Evolutionary conservation across 1,140 invertebrate genomes (phyloP), one percentile per base, ranked within the genome.

Genomic region (Drosophila sulfurigaster): DNA sequence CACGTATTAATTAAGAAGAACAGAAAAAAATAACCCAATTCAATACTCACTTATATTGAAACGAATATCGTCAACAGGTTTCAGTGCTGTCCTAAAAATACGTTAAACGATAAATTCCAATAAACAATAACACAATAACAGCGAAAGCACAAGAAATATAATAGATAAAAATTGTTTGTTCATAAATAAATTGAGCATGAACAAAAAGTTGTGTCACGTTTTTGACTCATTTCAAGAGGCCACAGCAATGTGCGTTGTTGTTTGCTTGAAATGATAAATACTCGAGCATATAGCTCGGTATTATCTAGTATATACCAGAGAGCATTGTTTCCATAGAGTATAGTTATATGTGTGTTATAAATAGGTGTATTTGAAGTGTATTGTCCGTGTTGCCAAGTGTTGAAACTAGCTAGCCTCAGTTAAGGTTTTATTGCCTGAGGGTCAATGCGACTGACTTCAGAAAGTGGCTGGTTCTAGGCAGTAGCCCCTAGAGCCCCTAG

Each of bases 191-290:
- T 82, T 82, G 28, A 81, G 64, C 65, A 58, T 48, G 41, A 49
- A 66, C 49, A 28, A 71, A 75, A 73, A 76, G 66, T 51, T 60
- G 56, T 79, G 83, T 88, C 83, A 88, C 83, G 83, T 88, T 88
- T 88, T 89, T 83, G 80, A 80, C 83, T 87, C 70, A 82, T 75
- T 74, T 79, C 48, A 32, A 46, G 52, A 73, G 45, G 25, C 49
- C 28, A 64, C n/a, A 57, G 10, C 32, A 49, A 45, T 45, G 48
- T 64, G 77, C 64, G 51, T 64, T 60, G 10, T 45, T 63, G 41
- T 45, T 46, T 46, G 66, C n/a, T 38, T 15, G 32, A 13, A 64
- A 51, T 60, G 52, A 76, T 64, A 67, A 79, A 79, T 35, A 60
- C 49, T 32, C 49, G 10, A 52, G 11, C 28, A 51, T 52, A 28